Base-by-base conservation (phyloP, 1,140 invertebrate species). In the Zophobas atratus region DNA sequence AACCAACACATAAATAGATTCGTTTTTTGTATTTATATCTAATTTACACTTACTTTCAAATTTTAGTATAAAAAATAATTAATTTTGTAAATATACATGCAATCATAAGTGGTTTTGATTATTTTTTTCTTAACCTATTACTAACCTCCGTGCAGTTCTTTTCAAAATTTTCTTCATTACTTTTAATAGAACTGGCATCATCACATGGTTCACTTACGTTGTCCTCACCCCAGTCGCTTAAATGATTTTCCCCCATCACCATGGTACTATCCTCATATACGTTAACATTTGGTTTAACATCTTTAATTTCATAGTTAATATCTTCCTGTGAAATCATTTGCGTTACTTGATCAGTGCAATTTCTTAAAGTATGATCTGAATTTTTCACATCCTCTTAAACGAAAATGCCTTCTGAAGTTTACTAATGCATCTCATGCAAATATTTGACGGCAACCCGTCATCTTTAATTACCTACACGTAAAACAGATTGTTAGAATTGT, bases 381-480 rank as follows among this genome's bases (percentile, higher is more conserved):
- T 79, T 78, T 78, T 81, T 74, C 82, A 84, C n/a, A 81, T 74
- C 70, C 79, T 77, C 56, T 76, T 80, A 70, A 84, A 84, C 41
- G 72, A 76, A 79, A 77, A 81, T 2, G 75, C 34, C 39, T 71
- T 75, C 56, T 70, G 70, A 2, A 84, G 74, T 79, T 82, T 73
- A 34, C 81, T 20, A 32, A 78, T 43, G 76, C 84, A 84, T 51
- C 80, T 77, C 6, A 48, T 35, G 74, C 84, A 84, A 36, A 84
- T 81, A 46, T 79, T 79, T 79, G 81, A 49, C 6, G 84, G 84
- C 55, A 84, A 70, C 34, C 82, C 82, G 79, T 84, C 84, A 41
- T 79, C 71, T 74, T 78, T 70, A 6, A 70, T 6, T 8, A 84
- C 63, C 83, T 84, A 70, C 35, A 80, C 80, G 57, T 49, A 2